Base-by-base conservation (phyloP, 2,797 vertebrate species). In the Pipistrellus pipistrellus region DNA sequence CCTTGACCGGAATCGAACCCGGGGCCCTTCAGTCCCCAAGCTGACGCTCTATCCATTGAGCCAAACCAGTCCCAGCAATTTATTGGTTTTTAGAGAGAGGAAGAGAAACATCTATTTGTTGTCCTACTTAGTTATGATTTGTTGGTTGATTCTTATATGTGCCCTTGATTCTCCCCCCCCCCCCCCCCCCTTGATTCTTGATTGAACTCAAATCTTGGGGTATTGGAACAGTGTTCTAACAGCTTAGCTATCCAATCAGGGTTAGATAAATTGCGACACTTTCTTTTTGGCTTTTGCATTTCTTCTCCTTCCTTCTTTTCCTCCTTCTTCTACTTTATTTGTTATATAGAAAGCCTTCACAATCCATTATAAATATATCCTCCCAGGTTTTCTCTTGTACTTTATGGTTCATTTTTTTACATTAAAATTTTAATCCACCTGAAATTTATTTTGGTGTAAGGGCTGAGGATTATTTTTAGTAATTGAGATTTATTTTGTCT, bases 361-460 rank as follows among this genome's bases (percentile, higher is more conserved):
- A 59, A 38, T 82, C 25, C 76, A 51, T 91, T 76, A 32, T 91
- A 51, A 76, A 57, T 38, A 9, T 82, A 38, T 57, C 48, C 38
- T 68, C n/a, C 38, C 25, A 68, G 69, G 57, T 68, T 68, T 77
- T 12, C 46, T 73, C 11, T 75, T 18, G 68, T 85, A 55, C 73
- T 66, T 62, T 21, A 38, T 88, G 14, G 12, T 23, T 71, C 32
- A 20, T 48, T 27, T 94, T 57, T 57, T 57, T 57, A 57, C 55
- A 57, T 57, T 57, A 25, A 57, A 57, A 25, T 62, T 62, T 75
- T 87, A 30, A 76, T 75, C 6, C 9, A 68, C 20, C n/a, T 69
- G 35, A 32, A 87, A 82, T 38, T 76, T 69, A 75, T 71, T 91
- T 83, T 87, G 59, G 17, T 75, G 1, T 62, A 87, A 87, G 21